phyloP scores from a whole-genome alignment of 2,797 vertebrate genomes.

The Manis javanica region DNA sequence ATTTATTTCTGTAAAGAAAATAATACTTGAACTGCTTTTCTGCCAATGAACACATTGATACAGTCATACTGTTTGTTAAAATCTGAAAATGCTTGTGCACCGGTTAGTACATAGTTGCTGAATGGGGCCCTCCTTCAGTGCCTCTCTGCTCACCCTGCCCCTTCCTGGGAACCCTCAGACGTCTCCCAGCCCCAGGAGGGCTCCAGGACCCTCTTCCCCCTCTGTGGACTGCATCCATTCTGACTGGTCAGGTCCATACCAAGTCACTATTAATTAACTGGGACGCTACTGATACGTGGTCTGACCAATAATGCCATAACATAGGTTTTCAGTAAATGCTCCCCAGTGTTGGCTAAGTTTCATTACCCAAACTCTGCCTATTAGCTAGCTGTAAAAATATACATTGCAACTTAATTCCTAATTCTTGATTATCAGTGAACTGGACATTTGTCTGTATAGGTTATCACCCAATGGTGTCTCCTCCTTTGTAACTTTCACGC shows the following conservation, averaged over 20 bases:
- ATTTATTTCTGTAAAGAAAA: constrained; percentile 6
- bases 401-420: not conserved
- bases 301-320: not conserved
- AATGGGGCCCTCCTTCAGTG: accelerated
- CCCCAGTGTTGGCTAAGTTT: not conserved
- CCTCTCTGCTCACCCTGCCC: no score
- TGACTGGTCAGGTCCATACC: not conserved
- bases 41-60: no score
- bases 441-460: not conserved
- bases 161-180: not conserved
- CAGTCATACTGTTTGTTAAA: not conserved
- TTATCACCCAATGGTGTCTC: not conserved
- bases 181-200: not conserved
- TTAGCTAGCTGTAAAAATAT: not conserved
- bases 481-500: not conserved
- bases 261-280: not conserved
- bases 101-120: no score
- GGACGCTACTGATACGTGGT: not conserved
- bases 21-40: not conserved
- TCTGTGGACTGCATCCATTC: not conserved
- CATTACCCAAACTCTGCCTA: not conserved
- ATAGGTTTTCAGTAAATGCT: not conserved
- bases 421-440: not conserved
- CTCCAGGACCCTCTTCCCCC: not conserved
- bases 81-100: not conserved